Evolutionary conservation across 1,140 invertebrate species (phyloP).

Genomic region (Pararge aegeria): DNA sequence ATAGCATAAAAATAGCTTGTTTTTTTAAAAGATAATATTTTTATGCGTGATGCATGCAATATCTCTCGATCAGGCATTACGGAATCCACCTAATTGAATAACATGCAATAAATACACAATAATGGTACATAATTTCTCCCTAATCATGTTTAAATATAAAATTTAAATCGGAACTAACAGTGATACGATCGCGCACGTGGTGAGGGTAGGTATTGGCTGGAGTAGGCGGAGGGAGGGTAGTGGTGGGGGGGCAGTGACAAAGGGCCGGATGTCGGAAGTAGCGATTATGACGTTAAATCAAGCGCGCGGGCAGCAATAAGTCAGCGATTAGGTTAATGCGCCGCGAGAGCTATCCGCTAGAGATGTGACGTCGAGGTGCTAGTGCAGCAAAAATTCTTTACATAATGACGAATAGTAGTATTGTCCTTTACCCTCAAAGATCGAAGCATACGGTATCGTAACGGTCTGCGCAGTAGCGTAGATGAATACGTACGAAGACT

Average conservation of each 20-base stretch:
- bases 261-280: slow-evolving; percentile 31
- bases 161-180: slow-evolving; percentile 17
- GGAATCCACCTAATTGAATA: background rate
- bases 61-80: too few species aligned
- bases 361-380: too few species aligned
- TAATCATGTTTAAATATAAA: background rate
- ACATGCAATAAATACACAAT: background rate
- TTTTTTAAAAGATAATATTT: too few species aligned
- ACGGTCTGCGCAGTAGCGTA: too few species aligned
- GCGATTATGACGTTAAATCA: slow-evolving; percentile 42
- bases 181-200: slow-evolving; percentile 15
- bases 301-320: slow-evolving; percentile 37
- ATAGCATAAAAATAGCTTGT: too few species aligned
- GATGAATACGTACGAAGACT: too few species aligned
- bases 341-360: background rate
- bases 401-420: too few species aligned
- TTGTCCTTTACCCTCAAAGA: too few species aligned
- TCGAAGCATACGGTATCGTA: too few species aligned
- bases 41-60: too few species aligned
- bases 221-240: background rate
- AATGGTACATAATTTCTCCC: background rate
- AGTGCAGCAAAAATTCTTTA: too few species aligned
- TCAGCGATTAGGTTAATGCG: slow-evolving; percentile 33
- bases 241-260: slow-evolving; percentile 17
- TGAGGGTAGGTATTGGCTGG: background rate